A percentile compares a stretch with the other conserved stretches of the same genome.
These are phyloP conservation scores for Etia nguti DNA, from an alignment of 2,113 vertebrate species.

Conservation along the genomic window DNA sequence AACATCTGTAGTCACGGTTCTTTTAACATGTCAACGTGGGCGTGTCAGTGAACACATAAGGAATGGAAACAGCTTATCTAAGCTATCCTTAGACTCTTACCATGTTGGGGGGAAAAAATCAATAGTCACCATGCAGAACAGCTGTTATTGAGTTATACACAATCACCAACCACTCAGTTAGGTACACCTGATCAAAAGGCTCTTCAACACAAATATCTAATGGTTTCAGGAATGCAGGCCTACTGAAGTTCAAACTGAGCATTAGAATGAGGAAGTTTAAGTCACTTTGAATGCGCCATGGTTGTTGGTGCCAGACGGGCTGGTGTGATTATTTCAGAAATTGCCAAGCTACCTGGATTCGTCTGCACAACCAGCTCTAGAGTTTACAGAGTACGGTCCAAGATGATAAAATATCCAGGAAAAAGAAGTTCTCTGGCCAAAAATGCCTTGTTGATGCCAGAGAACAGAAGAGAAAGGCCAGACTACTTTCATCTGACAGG, in stretches of 20 bases:
- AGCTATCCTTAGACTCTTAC: background rate
- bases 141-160: background rate
- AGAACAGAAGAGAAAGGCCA: background rate
- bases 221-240: background rate
- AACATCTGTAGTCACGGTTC: background rate
- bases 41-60: background rate
- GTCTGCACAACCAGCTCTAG: background rate
- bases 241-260: background rate
- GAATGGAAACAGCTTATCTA: background rate
- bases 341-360: background rate
- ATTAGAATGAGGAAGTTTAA: background rate
- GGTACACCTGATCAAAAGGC: background rate
- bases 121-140: background rate
- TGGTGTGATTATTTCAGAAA: background rate
- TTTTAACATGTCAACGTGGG: background rate
- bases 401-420: too few species aligned
- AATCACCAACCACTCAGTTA: background rate
- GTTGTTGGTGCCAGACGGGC: background rate
- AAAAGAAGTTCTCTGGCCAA: background rate
- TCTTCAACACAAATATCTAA: background rate
- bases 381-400: background rate
- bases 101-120: background rate
- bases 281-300: too few species aligned
- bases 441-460: background rate
- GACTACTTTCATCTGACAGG: background rate